These are phyloP conservation scores for Melanocharis versteri DNA, from an alignment of 2,113 vertebrate genomes.

Conservation along the genomic window DNA sequence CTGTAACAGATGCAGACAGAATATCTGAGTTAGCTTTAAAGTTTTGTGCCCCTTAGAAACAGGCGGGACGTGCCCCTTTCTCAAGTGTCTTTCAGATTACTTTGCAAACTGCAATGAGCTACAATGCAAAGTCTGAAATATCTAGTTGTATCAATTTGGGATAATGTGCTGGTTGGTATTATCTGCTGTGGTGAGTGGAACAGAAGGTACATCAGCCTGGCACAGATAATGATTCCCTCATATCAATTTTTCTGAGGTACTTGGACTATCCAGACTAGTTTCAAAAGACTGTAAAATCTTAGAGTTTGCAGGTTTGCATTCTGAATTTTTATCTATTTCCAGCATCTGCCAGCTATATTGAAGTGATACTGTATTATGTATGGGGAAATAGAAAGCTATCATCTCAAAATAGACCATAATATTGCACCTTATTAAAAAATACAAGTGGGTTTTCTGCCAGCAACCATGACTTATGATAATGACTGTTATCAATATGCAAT, in stretches of 20 bases:
- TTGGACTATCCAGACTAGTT: slow-evolving; percentile 29
- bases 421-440: slow-evolving; percentile 70
- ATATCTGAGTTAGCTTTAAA: not conserved
- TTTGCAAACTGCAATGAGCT: slow-evolving; percentile 40
- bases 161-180: slow-evolving; percentile 17
- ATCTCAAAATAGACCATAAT: slow-evolving; percentile 69
- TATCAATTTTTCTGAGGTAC: slow-evolving; percentile 45
- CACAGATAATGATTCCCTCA: slow-evolving; percentile 38
- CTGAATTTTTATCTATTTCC: slow-evolving; percentile 59
- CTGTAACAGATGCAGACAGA: not conserved
- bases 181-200: slow-evolving; percentile 13
- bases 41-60: not conserved
- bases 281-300: slow-evolving; percentile 58
- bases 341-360: slow-evolving; percentile 39
- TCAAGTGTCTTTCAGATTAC: slow-evolving; percentile 33
- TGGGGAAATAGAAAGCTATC: slow-evolving; percentile 65
- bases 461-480: slow-evolving; percentile 66
- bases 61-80: not conserved
- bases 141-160: not conserved
- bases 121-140: slow-evolving; percentile 15
- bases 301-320: slow-evolving; percentile 50
- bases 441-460: slow-evolving; percentile 66
- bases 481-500: slow-evolving; percentile 75
- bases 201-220: not conserved
- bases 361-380: slow-evolving; percentile 52